These are phyloP conservation scores for Polymixis flavicincta DNA, from an alignment of 2,888 invertebrate species.

Conservation along the genomic window DNA sequence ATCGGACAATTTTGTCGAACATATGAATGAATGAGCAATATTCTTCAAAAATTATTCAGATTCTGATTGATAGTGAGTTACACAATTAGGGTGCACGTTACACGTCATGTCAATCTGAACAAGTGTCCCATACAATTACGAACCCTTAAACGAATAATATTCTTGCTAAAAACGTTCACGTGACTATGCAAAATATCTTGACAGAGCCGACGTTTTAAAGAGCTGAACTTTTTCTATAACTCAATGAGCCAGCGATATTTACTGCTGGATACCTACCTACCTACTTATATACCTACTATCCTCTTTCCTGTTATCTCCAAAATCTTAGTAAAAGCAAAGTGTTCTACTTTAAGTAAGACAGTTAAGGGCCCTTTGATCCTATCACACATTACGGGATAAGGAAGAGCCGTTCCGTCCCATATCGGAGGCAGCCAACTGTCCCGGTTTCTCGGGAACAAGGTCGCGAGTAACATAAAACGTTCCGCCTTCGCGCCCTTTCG, in stretches of 20 bases:
- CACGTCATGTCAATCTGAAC: background rate
- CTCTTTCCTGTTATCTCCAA: conserved; percentile 15
- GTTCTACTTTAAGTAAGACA: conserved; percentile 26
- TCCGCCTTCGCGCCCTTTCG: conserved; percentile 21
- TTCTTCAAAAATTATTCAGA: no score
- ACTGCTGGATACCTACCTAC: background rate
- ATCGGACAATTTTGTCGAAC: no score
- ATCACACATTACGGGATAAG: conserved; percentile 37
- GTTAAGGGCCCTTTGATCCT: conserved; percentile 44
- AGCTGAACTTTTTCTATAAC: background rate
- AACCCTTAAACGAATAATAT: background rate
- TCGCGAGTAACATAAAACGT: conserved; percentile 42
- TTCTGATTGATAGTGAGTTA: no score
- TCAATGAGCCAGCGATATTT: background rate
- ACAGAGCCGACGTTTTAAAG: background rate
- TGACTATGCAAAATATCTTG: background rate
- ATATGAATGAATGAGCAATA: no score
- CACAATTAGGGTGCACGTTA: no score
- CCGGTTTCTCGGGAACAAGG: conserved; percentile 27
- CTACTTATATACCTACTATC: background rate
- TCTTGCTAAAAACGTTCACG: background rate
- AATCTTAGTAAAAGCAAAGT: conserved; percentile 34
- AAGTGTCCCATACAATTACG: background rate
- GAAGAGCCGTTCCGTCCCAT: conserved; percentile 12
- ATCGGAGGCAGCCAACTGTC: conserved; percentile 32